Percentiles rank a stretch among this genome's conserved stretches.
Evolutionary conservation across 92 coral and sea anemone species (phyloP).

Genomic region (Epizoanthus fatuus): DNA sequence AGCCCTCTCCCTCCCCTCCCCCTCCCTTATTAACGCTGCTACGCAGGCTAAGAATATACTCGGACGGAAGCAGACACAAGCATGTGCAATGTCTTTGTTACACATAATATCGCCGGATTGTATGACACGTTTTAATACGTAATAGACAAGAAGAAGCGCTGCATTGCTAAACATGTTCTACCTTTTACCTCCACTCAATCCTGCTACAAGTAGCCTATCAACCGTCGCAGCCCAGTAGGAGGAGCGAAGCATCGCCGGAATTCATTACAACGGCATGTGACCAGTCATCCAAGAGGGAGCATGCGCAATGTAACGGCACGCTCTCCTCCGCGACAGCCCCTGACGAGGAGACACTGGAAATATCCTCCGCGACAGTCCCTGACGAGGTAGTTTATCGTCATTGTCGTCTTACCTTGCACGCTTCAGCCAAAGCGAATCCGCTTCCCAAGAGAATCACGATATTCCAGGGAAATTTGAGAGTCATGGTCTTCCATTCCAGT

Average conservation of each 20-base stretch:
- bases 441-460: constrained; percentile 88
- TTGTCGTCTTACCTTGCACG: constrained; percentile 79
- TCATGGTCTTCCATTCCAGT: constrained; percentile 79
- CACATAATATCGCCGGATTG: too few relatives aligned
- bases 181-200: neutral
- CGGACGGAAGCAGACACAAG: too few relatives aligned
- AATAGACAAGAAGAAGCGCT: too few relatives aligned
- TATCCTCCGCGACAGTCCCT: constrained; percentile 1
- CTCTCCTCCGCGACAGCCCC: constrained; percentile 15
- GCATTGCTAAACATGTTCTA: too few relatives aligned
- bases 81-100: too few relatives aligned
- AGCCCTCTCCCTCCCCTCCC: too few relatives aligned
- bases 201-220: constrained; percentile 46
- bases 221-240: constrained; percentile 42
- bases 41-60: too few relatives aligned
- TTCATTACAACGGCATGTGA: constrained; percentile 55
- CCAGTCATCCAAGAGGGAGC: constrained; percentile 26
- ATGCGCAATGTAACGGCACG: constrained; percentile 45
- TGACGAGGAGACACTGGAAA: neutral
- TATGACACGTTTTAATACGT: too few relatives aligned
- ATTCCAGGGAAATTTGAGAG: constrained; percentile 91
- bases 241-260: constrained; percentile 64
- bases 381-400: neutral
- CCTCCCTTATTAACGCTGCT: too few relatives aligned
- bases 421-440: constrained; percentile 97